phyloP scores from a whole-genome alignment of 2,113 vertebrate species.

The Fulica atra region DNA sequence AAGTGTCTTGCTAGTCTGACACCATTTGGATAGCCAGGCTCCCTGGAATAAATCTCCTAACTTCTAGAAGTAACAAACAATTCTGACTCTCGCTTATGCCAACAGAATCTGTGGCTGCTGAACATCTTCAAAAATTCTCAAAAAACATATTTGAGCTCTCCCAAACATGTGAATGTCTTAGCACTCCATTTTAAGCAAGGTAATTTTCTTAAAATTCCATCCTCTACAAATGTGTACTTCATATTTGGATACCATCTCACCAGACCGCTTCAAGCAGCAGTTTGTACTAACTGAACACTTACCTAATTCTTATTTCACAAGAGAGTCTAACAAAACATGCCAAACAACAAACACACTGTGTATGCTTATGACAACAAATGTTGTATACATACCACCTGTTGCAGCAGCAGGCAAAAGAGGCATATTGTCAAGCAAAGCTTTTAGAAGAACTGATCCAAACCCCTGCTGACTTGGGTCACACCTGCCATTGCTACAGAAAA shows the following conservation, averaged over 20 bases:
- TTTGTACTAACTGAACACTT: neutral
- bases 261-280: neutral
- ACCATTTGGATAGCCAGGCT: neutral
- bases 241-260: neutral
- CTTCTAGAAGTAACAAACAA: neutral
- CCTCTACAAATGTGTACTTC: neutral
- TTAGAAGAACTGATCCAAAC: conserved; percentile 90
- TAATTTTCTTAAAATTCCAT: neutral
- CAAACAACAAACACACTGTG: neutral
- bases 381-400: conserved; percentile 86
- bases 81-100: neutral
- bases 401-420: conserved; percentile 93
- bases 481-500: conserved; percentile 88
- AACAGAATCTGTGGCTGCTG: neutral
- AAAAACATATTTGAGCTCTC: neutral
- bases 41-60: neutral
- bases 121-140: neutral
- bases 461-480: conserved; percentile 91
- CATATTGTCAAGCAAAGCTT: conserved; percentile 96
- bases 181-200: neutral
- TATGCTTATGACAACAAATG: neutral
- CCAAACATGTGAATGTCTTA: neutral
- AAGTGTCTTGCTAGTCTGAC: neutral
- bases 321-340: neutral
- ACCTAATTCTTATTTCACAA: neutral